Percentiles rank a stretch among this genome's conserved stretches.
These are phyloP conservation scores for Epiperipatus broadwayi DNA, from an alignment of 2,888 invertebrate species.

Conservation along the genomic window DNA sequence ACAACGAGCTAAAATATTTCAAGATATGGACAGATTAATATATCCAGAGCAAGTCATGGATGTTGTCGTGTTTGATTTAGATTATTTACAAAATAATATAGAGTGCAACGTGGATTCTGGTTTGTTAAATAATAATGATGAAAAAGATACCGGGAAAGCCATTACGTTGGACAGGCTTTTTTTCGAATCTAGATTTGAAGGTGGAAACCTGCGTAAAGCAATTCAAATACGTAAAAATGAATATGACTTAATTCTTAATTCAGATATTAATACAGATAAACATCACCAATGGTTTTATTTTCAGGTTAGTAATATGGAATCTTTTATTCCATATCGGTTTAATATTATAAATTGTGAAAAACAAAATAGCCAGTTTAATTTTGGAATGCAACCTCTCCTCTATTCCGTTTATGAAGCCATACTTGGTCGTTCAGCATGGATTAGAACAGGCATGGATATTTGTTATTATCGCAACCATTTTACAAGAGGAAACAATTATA, in stretches of 20 bases:
- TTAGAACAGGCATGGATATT: slow-evolving; percentile 49
- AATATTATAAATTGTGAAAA: slow-evolving; percentile 74
- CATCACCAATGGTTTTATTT: slow-evolving; percentile 82
- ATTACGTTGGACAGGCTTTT: not conserved
- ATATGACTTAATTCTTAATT: slow-evolving; percentile 60
- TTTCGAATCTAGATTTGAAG: slow-evolving; percentile 67
- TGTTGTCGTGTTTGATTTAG: not conserved
- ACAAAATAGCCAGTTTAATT: slow-evolving; percentile 64
- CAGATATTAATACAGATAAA: slow-evolving; percentile 56
- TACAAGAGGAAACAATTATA: slow-evolving; percentile 30
- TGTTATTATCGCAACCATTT: slow-evolving; percentile 59
- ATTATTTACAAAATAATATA: slow-evolving; percentile 17
- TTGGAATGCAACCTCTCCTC: slow-evolving; percentile 68
- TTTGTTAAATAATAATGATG: slow-evolving; percentile 16
- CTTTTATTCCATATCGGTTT: slow-evolving; percentile 47
- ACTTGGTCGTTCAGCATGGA: slow-evolving; percentile 36
- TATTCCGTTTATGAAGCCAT: slow-evolving; percentile 57
- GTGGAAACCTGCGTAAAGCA: slow-evolving; percentile 60
- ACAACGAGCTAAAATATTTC: slow-evolving; percentile 30
- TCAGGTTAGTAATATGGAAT: slow-evolving; percentile 54
- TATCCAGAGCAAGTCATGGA: not conserved
- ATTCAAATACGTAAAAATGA: slow-evolving; percentile 46
- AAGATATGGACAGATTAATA: too few relatives aligned
- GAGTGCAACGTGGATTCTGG: slow-evolving; percentile 17
- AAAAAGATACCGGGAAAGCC: slow-evolving; percentile 8